Base-by-base conservation (phyloP, 2,888 invertebrate species). In the Gasteruption jaculator region DNA sequence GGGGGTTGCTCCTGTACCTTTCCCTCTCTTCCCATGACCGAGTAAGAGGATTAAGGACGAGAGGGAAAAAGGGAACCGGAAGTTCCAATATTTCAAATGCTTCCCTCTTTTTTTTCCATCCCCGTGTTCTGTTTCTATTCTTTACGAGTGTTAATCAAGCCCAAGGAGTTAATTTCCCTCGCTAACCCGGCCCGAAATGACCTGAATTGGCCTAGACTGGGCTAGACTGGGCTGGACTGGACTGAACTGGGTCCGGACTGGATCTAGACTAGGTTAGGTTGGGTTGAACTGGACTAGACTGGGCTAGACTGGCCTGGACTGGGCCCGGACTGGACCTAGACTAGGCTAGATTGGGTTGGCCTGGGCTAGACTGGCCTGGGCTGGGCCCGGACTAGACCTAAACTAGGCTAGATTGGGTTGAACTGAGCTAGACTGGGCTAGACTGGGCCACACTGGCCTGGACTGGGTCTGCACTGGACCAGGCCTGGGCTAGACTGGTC, bases 41-140 rank as follows among this genome's bases (percentile, higher is more conserved):
- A 46, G 52, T 61, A 61, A 61, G 60, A 56, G 61, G 60, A 62
- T 61, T 60, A 61, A 58, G 49, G 48, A 45, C 46, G 48, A 41
- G 49, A 47, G 42, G 42, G 45, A 32, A 45, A 24, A 45, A 34
- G 48, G 30, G 26, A 32, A 40, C 43, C 36, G 44, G 43, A 43
- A 33, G 50, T 55, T 44, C 50, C 54, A 48, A 56, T 54, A 53
- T 59, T 59, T 54, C 46, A 55, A 42, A 43, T 52, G 48, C 48
- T 53, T 53, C 55, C 54, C 40, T 48, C 49, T 39, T 29, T 38
- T 26, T 25, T 34, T 24, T 35, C 38, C 27, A 10, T 26, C 3
- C 16, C 2, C 10, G 12, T 26, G 12, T 32, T 40, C 7, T 40
- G 25, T 29, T 41, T 36, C 22, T 44, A 5, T 14, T 34, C 8